These are phyloP conservation scores for Cyprinodon variegatus DNA, from an alignment of 2,113 vertebrate species.

Conservation along the genomic window DNA sequence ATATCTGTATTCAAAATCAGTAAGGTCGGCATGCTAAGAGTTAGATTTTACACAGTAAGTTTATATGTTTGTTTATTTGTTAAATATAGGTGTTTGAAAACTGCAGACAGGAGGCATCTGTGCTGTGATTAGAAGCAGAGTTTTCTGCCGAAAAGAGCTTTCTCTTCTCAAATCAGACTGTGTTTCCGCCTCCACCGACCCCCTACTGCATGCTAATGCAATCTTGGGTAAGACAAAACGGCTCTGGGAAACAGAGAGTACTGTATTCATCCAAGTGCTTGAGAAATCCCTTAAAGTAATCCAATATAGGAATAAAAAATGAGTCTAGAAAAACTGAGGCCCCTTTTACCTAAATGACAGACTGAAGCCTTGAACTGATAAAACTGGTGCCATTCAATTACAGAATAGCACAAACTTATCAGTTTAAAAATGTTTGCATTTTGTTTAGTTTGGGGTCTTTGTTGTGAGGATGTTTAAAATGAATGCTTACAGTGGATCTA, in stretches of 20 bases:
- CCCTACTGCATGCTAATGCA: constrained; percentile 60
- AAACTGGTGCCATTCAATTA: background rate
- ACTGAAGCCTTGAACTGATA: background rate
- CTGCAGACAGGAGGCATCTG: constrained; percentile 45
- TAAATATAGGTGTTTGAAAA: constrained; percentile 33
- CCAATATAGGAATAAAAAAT: constrained; percentile 35
- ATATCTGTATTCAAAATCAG: constrained; percentile 22
- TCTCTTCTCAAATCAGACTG: constrained; percentile 64
- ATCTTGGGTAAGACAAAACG: constrained; percentile 60
- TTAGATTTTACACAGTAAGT: constrained; percentile 1
- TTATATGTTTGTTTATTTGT: constrained; percentile 9
- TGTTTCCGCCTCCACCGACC: constrained; percentile 65
- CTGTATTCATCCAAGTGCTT: constrained; percentile 39
- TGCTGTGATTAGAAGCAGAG: constrained; percentile 63
- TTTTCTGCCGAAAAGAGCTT: constrained; percentile 65
- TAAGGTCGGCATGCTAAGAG: background rate
- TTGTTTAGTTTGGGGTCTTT: background rate
- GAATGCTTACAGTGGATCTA: background rate
- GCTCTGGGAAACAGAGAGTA: constrained; percentile 48
- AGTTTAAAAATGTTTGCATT: background rate
- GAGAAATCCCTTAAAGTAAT: constrained; percentile 30
- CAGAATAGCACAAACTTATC: background rate
- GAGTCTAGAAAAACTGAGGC: constrained; percentile 11
- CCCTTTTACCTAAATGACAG: constrained; percentile 10
- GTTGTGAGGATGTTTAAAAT: background rate